Evolutionary conservation across 37 sponge, comb jelly and placozoan species (phyloP), one percentile per base, ranked within the genome.

Genomic region (Haliclona indistincta): DNA sequence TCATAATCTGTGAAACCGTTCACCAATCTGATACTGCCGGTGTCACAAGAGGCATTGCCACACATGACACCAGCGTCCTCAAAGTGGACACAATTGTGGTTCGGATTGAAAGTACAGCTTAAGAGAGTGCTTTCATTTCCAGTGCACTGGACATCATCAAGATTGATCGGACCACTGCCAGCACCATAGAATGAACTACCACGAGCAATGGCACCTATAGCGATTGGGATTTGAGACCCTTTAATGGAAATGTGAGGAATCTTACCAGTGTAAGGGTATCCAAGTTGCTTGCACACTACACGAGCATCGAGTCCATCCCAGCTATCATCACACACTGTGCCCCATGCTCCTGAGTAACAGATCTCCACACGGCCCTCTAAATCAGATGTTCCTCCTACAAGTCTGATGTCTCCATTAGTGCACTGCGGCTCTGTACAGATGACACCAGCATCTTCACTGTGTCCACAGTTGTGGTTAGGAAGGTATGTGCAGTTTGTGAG

Each of bases 391-490:
- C n/a, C n/a, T n/a, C n/a, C n/a, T n/a, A n/a, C n/a, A n/a, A n/a
- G n/a, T n/a, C n/a, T n/a, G n/a, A n/a, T n/a, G n/a, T n/a, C n/a
- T n/a, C n/a, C n/a, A n/a, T n/a, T n/a, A n/a, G n/a, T n/a, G n/a
- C n/a, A n/a, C 77, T 76, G 33, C 66, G 68, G 11, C 7, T 37
- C 42, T 37, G 34, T 39, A 38, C 84, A 83, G 10, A 26, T 43
- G 1, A 83, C 70, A 44, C 84, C 84, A 54, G 77, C 77, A 68
- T 83, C 76, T 17, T 83, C 84, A 51, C 4, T 2, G 35, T 76
- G 76, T 1, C 64, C 44, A 49, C 84, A 83, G 54, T 81, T 67
- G 2, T 39, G 68, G 36, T 53, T 5, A 43, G 49, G 0, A 29
- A 56, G 62, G 41, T 68, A 54, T 1, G 43, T 32, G 67, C 84